Evolutionary conservation across 1,140 invertebrate genomes (phyloP), one percentile per base, ranked within the genome.

Genomic region (Platorchestia sp.): DNA sequence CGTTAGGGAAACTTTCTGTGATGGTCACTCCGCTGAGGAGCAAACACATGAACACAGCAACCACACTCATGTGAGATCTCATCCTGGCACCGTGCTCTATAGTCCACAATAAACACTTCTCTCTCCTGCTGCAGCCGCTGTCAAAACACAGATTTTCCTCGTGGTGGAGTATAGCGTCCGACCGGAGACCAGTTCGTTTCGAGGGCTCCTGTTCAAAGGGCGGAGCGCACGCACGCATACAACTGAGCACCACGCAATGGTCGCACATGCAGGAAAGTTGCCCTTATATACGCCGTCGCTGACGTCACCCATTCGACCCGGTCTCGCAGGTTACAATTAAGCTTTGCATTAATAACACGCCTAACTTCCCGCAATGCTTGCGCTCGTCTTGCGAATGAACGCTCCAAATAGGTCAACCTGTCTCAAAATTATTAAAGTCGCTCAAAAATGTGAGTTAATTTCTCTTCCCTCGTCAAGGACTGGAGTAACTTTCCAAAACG

Each of bases 1-100:
- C 95, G 51, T 95, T 91, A 3, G 95, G 95, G 86, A 95, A 95
- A 45, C 95, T 90, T 40, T 93, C 91, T 27, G 91, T 93, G 36
- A 93, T 93, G 44, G 91, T 44, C 45, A 93, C 91, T n/a, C 43
- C 43, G 91, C 40, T 93, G 44, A 93, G 43, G 45, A 93, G 91
- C 91, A 93, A 45, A 10, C 91, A n/a, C 45, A 93, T 19, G 91
- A 93, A n/a, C 45, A 93, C 91, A 40, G 91, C 19, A 45, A 93
- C 43, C 22, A 93, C 91, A 93, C 91, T 22, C 10, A 36, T 27
- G 59, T 75, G 59, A 3, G 59, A 75, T 36, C 22, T 93, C 91
- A 93, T 93, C 36, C 44, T 93, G 43, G 40, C 91, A 45, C 43
- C 7, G 87, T 90, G n/a, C n/a, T 75, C 36, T 75, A 22, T 36